Evolutionary conservation across 2,888 invertebrate genomes (phyloP), one percentile per base, ranked within the genome.

Genomic region (Netelia fuscicornis): DNA sequence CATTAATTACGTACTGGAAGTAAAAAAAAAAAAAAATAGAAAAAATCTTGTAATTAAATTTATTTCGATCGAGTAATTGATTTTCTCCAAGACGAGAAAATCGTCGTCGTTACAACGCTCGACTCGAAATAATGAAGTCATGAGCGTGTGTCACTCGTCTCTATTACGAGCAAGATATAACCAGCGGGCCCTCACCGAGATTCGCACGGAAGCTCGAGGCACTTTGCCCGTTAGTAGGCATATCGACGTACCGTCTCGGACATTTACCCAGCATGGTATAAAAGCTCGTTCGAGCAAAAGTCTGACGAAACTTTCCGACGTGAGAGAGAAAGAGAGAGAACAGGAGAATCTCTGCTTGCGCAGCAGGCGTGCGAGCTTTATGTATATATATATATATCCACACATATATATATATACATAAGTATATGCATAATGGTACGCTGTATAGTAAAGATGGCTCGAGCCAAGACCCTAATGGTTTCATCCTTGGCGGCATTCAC

Each of bases 401-500:
- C 3, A 30, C 1, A 30, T 30, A 30, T 3, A 30, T 54, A 54
- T 30, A 54, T 54, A 17, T 54, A 17, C 10, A 37, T 65, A 23
- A 9, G 17, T 67, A 56, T 67, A 56, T 23, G 13, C 54, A 74
- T 60, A 42, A 48, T 23, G 54, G 67, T 77, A 58, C 56, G 67
- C 56, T 42, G 17, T 52, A 52, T 71, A 44, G 44, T 72, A 30
- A 67, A 58, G 67, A 76, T 65, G 86, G 86, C 88, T 85, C 87
- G 81, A 88, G 86, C 84, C 86, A 86, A 88, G 88, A 89, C 84
- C 84, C 80, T 88, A 89, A 88, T 89, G 86, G 86, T 89, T 89
- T 88, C 87, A 89, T 89, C 90, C 89, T 90, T 89, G 89, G 88
- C 86, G 87, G 88, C 86, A 87, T 86, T 87, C 85, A 81, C 84